Base-by-base conservation (phyloP, 2,113 vertebrate genomes). In the Agelaius tricolor region DNA sequence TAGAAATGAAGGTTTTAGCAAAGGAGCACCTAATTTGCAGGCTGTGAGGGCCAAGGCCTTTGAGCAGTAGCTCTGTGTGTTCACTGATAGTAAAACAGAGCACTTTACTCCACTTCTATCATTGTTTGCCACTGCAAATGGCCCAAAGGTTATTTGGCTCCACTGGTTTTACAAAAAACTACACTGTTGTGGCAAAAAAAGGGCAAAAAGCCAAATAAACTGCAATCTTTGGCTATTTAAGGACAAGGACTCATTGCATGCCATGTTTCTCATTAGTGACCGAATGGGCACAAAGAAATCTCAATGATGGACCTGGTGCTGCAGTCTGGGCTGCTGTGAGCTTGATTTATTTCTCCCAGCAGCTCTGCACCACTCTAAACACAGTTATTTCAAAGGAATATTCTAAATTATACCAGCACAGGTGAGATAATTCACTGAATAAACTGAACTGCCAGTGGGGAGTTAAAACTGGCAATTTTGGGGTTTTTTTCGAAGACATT, bases 341-440 rank as follows among this genome's bases (percentile, higher is more conserved):
- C 33, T 47, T 22, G 23, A 54, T 66, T 43, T 75, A 27, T 65
- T 26, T 31, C 63, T 47, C 51, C 26, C 63, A 80, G 75, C 84
- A 92, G 62, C 68, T 94, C 87, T 73, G 79, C 75, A 81, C 47
- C 30, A 14, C 61, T 77, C 80, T 20, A 44, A 66, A 86, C 13
- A 52, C 72, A 51, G 39, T 52, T 47, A 69, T 86, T 89, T 86
- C 89, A 62, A 69, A 90, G 51, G 59, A 86, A 31, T 63, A 92
- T 74, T 77, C 84, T 85, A 79, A 94, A 75, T 92, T 57, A 79
- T 62, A 87, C 19, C 88, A 94, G 79, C 78, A 91, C 22, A 63
- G 77, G 67, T 72, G 87, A 90, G 92, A 83, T 54, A 94, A 91
- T 87, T 87, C 94, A 88, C 58, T 77, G 85, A 86, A 88, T 80